These are phyloP conservation scores for Petrocephalus sullivani DNA, from an alignment of 2,797 vertebrate genomes.

Conservation along the genomic window DNA sequence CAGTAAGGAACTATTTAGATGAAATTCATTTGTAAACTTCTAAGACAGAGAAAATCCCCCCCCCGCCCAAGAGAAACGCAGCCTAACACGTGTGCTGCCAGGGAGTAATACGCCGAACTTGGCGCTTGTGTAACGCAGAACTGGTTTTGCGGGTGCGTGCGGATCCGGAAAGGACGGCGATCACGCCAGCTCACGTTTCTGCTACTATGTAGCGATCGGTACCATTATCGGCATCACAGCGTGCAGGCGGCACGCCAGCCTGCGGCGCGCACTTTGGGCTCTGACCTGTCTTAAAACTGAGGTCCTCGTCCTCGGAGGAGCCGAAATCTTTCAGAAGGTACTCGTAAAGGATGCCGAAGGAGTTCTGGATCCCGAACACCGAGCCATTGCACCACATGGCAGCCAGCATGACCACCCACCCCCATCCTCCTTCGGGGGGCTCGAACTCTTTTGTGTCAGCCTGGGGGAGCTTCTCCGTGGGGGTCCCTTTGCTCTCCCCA, in stretches of 20 bases:
- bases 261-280: not conserved
- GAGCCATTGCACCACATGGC: conserved; percentile 97
- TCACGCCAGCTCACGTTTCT: not conserved
- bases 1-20: not conserved
- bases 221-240: not conserved
- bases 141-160: not conserved
- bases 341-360: conserved; percentile 82
- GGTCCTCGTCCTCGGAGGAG: conserved; percentile 58
- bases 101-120: not conserved
- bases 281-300: conserved; percentile 82
- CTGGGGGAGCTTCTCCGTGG: not conserved
- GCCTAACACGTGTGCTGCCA: not conserved
- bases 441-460: conserved; percentile 40
- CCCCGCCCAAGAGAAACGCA: too few relatives aligned
- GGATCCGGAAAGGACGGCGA: not conserved
- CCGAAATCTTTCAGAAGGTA: conserved; percentile 75
- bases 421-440: conserved; percentile 92
- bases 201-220: not conserved
- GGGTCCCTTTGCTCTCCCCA: conserved; percentile 30
- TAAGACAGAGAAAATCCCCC: not conserved
- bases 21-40: not conserved
- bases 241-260: not conserved
- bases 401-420: conserved; percentile 92
- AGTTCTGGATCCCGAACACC: conserved; percentile 95
- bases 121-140: not conserved